Evolutionary conservation across 2,113 vertebrate species (phyloP).

Genomic region (Thinocorus orbignyianus): DNA sequence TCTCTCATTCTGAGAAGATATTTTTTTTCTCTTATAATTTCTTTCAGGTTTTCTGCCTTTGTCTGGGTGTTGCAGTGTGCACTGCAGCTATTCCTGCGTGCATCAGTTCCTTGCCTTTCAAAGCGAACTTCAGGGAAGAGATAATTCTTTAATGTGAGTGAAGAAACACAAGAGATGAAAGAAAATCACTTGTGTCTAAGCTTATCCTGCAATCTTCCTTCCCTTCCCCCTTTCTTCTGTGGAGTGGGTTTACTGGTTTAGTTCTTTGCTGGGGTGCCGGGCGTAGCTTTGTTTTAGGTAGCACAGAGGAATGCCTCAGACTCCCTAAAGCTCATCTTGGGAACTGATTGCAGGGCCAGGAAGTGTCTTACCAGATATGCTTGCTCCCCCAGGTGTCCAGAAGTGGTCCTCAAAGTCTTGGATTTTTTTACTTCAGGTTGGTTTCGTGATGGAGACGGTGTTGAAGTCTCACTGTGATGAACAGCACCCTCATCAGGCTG

Average conservation of each 20-base stretch:
- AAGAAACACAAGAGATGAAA: neutral
- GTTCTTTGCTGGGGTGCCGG: neutral
- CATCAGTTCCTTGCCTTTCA: neutral
- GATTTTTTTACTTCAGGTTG: neutral
- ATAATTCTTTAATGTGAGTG: neutral
- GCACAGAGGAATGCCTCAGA: neutral
- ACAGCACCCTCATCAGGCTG: slow-evolving; percentile 63
- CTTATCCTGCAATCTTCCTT: neutral
- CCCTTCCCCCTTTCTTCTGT: neutral
- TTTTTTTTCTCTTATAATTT: neutral
- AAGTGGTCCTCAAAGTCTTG: neutral
- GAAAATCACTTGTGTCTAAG: neutral
- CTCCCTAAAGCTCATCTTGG: neutral
- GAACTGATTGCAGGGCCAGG: neutral
- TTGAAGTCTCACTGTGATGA: slow-evolving; percentile 51
- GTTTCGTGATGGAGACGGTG: slow-evolving; percentile 53
- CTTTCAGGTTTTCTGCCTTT: neutral
- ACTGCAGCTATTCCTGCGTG: neutral
- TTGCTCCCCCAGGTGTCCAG: slow-evolving; percentile 2
- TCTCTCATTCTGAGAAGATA: rapidly evolving
- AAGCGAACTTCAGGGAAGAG: neutral
- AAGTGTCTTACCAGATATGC: neutral
- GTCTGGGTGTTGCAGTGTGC: neutral
- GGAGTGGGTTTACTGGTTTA: neutral
- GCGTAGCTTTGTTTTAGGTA: neutral